These are phyloP conservation scores for Vesta saturnalis DNA, from an alignment of 2,888 invertebrate genomes.

Conservation along the genomic window DNA sequence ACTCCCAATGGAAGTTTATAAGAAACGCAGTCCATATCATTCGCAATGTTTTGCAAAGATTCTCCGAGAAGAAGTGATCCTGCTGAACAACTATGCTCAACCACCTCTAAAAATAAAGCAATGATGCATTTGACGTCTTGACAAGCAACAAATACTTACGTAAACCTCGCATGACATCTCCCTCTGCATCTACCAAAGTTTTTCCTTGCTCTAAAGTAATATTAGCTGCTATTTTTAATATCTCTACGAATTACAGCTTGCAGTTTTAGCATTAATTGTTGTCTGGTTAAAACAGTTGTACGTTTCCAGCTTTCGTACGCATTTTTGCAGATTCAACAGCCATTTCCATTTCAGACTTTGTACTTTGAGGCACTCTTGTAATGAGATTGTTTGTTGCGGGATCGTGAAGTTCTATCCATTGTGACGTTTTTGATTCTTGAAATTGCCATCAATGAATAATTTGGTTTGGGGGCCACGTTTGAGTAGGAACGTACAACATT, in stretches of 20 bases:
- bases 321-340: constrained; percentile 86
- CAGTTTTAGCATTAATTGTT: constrained; percentile 75
- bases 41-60: constrained; percentile 85
- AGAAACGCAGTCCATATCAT: constrained; percentile 77
- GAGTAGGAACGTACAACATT: constrained; percentile 43
- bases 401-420: constrained; percentile 96
- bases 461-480: constrained; percentile 77
- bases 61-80: constrained; percentile 94
- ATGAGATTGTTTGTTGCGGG: constrained; percentile 92
- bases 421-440: constrained; percentile 89
- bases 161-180: constrained; percentile 95
- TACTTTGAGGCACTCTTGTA: constrained; percentile 88
- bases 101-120: constrained; percentile 76
- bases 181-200: constrained; percentile 96
- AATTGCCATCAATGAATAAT: constrained; percentile 94
- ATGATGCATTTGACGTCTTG: not conserved
- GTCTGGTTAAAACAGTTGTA: constrained; percentile 89
- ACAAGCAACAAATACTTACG: constrained; percentile 74
- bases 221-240: constrained; percentile 89
- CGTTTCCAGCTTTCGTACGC: constrained; percentile 85
- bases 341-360: constrained; percentile 86
- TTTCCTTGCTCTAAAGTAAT: constrained; percentile 98
- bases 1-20: constrained; percentile 72
- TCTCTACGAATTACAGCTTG: constrained; percentile 89
- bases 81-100: constrained; percentile 96